phyloP scores from a whole-genome alignment of 1,140 invertebrate species.

The Brachionus paranguensis region DNA sequence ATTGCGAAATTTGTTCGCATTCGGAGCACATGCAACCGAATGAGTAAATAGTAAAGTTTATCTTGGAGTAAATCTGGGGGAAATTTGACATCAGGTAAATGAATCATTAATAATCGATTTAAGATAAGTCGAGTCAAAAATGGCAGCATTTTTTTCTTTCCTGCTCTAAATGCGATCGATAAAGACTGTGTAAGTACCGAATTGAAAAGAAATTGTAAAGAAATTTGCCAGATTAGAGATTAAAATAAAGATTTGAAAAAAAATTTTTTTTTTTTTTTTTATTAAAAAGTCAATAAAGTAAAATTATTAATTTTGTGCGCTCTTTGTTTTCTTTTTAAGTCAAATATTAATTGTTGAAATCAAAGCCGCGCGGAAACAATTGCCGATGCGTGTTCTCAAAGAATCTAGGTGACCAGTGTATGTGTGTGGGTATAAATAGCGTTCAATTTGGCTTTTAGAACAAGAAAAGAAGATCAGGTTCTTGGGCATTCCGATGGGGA shows the following conservation, averaged over 20 bases:
- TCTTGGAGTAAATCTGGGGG: neutral
- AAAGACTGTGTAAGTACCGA: neutral
- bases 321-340: neutral
- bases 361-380: neutral
- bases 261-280: neutral
- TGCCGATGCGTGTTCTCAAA: constrained; percentile 7
- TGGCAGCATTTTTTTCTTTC: neutral
- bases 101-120: constrained; percentile 33
- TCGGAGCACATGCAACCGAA: neutral
- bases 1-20: neutral
- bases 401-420: neutral
- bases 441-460: neutral
- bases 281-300: constrained; percentile 24
- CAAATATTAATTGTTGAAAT: constrained; percentile 30
- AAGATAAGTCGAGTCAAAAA: constrained; percentile 18
- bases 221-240: constrained; percentile 2
- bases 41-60: constrained; percentile 12
- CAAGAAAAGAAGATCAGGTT: neutral
- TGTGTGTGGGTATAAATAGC: neutral
- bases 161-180: neutral
- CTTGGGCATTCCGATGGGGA: neutral
- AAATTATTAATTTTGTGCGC: neutral
- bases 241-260: neutral
- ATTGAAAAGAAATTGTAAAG: neutral
- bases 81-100: constrained; percentile 32